Percentiles rank a stretch among this genome's conserved stretches.
phyloP scores from a whole-genome alignment of 2,113 vertebrate genomes.

The Helogale parvula region DNA sequence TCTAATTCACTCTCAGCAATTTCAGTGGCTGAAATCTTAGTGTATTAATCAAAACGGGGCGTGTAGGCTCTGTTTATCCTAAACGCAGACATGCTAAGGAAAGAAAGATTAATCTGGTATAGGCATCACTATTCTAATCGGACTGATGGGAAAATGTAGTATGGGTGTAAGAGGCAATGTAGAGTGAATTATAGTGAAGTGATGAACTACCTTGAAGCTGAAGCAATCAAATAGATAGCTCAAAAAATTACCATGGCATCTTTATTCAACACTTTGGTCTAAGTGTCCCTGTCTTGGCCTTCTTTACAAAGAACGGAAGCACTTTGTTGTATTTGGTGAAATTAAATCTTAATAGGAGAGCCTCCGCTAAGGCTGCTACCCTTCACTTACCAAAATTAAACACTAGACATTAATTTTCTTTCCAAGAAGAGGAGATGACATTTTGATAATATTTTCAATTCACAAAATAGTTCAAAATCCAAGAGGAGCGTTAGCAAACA shows the following conservation, averaged over 20 bases:
- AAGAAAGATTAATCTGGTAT: constrained; percentile 86
- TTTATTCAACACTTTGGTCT: constrained; percentile 86
- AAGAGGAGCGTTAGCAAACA: constrained; percentile 51
- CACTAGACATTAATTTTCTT: constrained; percentile 74
- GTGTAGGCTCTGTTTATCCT: constrained; percentile 68
- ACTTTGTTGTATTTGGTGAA: constrained; percentile 86
- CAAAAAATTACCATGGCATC: constrained; percentile 85
- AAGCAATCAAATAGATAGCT: constrained; percentile 91
- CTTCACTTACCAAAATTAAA: constrained; percentile 83
- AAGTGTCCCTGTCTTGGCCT: constrained; percentile 70
- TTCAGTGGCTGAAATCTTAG: constrained; percentile 29
- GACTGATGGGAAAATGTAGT: constrained; percentile 87
- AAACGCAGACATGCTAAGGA: constrained; percentile 69
- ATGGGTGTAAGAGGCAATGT: constrained; percentile 81
- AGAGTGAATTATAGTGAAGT: constrained; percentile 86
- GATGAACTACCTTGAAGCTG: constrained; percentile 86
- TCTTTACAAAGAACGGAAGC: constrained; percentile 77
- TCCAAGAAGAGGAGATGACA: constrained; percentile 69
- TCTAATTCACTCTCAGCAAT: constrained; percentile 39
- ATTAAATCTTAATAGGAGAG: constrained; percentile 83
- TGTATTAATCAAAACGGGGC: background rate
- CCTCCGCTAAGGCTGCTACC: constrained; percentile 60
- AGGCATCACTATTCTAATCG: constrained; percentile 86
- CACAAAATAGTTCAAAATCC: constrained; percentile 58
- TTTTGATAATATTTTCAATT: constrained; percentile 73